Evolutionary conservation across 2,888 invertebrate species (phyloP), one percentile per base, ranked within the genome.

Genomic region (Drosophila planitibia): DNA sequence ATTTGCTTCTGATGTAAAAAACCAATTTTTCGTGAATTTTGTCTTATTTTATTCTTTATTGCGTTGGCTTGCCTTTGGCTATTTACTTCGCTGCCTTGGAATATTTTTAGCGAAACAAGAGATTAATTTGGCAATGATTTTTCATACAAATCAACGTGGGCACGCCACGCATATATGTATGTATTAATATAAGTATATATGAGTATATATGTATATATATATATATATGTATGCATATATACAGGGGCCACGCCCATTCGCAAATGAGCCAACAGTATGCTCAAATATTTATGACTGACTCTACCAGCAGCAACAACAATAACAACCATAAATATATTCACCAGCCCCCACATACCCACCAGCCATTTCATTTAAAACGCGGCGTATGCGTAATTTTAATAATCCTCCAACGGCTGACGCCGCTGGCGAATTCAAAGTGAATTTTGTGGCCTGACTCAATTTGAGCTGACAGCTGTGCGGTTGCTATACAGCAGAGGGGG

Each of bases 311-410:
- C 49, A 39, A 22, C 37, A 49, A 32, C 32, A 68, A 54, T 32
- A 53, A 59, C 35, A 25, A 32, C 35, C 12, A 25, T 19, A 53
- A 19, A 33, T 54, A n/a, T n/a, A 16, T 47, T 25, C 47, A 4
- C 28, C 25, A 32, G 10, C 25, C 28, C 33, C n/a, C 37, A 16
- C 37, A 30, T 22, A 12, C 4, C 4, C n/a, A 25, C n/a, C 47
- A 60, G 52, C 68, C 81, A 86, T 76, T 85, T 89, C 81, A 86
- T 89, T 85, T 83, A 76, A 89, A 86, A 81, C 91, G 89, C 75
- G 89, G 91, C 91, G 85, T 90, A 86, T 89, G 82, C 85, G 91
- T 90, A 89, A 89, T 86, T 86, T 86, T 89, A 86, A 86, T 86
- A 86, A 86, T 86, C 91, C 91, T 76, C 73, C 70, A 85, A 90